Evolutionary conservation across 2,113 vertebrate species (phyloP), one percentile per base, ranked within the genome.

Genomic region (Macheiramphus alcinus): DNA sequence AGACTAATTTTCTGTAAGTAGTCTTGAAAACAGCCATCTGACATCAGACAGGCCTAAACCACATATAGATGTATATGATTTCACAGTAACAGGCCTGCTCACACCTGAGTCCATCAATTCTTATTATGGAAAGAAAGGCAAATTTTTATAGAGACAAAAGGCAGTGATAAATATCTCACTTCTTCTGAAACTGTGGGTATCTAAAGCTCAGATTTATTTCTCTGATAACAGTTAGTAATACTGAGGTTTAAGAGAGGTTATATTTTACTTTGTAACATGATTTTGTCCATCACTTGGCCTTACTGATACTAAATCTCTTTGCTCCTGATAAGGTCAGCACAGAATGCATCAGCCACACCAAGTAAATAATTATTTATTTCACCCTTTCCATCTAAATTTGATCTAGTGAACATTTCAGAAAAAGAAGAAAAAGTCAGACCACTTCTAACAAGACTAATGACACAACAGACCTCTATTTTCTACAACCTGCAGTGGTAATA

Each of bases 91-190:
- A 66, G 42, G 55, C 16, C 36, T 48, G 73, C 65, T 74, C 9
- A 61, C 7, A 56, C 31, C 11, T 0, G 0, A 61, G 18, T 58
- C 21, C 70, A 58, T 21, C 0, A 0, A 47, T 55, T 92, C 27
- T 72, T 76, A 55, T 38, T 16, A 47, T 13, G 67, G 52, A 94
- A 66, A 53, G 20, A 19, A 65, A 62, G 4, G 31, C 8, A 80
- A 13, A 22, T 68, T 59, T 83, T 82, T 82, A 58, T 47, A 72
- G 47, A 94, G 48, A 75, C 6, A 85, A 74, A 80, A 43, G 36
- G 36, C 43, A 91, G n/a, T 22, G 34, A 90, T 50, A 68, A 59
- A 52, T 31, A 38, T 9, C 42, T 91, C 66, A 59, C 9, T 90
- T 52, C 45, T 40, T 63, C 42, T 18, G 68, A 40, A 72, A 80